A percentile compares a stretch with the other conserved stretches of the same genome.
phyloP scores from a whole-genome alignment of 2,888 invertebrate genomes.

The Stenotaenia linearis region DNA sequence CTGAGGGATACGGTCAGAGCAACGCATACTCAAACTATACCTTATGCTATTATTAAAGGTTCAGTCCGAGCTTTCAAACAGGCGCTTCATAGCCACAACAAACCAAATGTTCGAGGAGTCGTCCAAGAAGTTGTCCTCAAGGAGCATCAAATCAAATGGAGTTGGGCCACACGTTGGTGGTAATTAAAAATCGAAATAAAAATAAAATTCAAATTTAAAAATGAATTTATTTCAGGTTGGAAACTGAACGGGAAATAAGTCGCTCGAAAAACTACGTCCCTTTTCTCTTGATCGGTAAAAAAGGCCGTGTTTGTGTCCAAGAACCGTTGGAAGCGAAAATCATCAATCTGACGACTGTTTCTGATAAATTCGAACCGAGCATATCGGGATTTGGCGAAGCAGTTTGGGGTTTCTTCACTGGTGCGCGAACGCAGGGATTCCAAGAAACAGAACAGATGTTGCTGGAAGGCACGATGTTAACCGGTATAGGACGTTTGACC shows the following conservation, averaged over 20 bases:
- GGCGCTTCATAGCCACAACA: conserved; percentile 67
- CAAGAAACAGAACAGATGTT: conserved; percentile 84
- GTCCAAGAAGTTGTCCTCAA: conserved; percentile 60
- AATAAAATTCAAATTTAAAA: neutral
- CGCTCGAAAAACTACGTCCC: conserved; percentile 61
- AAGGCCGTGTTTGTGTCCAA: conserved; percentile 63
- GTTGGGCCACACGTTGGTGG: conserved; percentile 34
- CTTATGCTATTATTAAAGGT: conserved; percentile 70
- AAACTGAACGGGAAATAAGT: conserved; percentile 30
- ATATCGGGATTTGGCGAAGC: conserved; percentile 69
- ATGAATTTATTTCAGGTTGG: conserved; percentile 24
- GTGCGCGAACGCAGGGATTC: conserved; percentile 70
- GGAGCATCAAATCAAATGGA: conserved; percentile 34
- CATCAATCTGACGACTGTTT: conserved; percentile 72
- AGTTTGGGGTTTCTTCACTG: conserved; percentile 77
- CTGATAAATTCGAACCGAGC: conserved; percentile 74
- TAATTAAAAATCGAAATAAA: neutral
- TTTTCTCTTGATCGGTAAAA: conserved; percentile 60
- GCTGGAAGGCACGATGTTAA: conserved; percentile 70
- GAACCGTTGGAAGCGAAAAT: conserved; percentile 65
- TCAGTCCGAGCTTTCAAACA: conserved; percentile 68
- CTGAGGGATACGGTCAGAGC: neutral
- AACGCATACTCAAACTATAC: conserved; percentile 53
- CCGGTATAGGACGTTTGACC: conserved; percentile 71
- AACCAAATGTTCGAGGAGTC: conserved; percentile 67